Evolutionary conservation across 2,797 vertebrate genomes (phyloP), one percentile per base, ranked within the genome.

Genomic region (Xerus rutilus): DNA sequence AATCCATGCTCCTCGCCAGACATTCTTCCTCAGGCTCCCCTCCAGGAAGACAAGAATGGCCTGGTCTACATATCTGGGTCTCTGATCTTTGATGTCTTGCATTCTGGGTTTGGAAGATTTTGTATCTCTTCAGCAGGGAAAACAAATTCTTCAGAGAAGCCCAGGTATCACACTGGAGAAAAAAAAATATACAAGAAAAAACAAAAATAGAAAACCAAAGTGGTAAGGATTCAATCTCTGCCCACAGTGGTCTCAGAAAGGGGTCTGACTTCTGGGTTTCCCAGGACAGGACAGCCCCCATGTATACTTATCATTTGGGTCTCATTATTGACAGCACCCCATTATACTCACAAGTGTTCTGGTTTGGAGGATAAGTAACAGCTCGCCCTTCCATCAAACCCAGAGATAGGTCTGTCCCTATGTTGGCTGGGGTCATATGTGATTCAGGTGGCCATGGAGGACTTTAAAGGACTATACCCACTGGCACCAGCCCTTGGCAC

Each of bases 61-160:
- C 32, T n/a, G 9, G 84, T 73, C 83, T 90, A 81, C 28, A 32
- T 8, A 21, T n/a, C 81, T 17, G 32, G 74, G 35, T 82, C 35
- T 13, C 65, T 77, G 69, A 14, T 45, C 32, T 86, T 73, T 69
- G 52, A 90, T 67, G 74, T 83, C 47, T 59, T 85, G 67, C 54
- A 79, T 85, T 95, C 54, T 28, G 95, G 54, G 52, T 62, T 72
- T 79, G 84, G 88, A 79, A 96, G 81, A 85, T 74, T 73, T 91
- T 91, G 18, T 85, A n/a, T 87, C 45, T 96, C 84, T 89, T 94
- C 28, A 23, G 11, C 30, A 87, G 89, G 77, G 62, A 96, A 97
- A 86, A 95, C 30, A 39, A 94, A 78, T 88, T 88, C n/a, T 95
- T 96, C 32, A 91, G 69, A 93, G 67, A 79, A 96, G 47, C 35